These are phyloP conservation scores for Cataglyphis livida DNA, from an alignment of 2,888 invertebrate species.

Conservation along the genomic window DNA sequence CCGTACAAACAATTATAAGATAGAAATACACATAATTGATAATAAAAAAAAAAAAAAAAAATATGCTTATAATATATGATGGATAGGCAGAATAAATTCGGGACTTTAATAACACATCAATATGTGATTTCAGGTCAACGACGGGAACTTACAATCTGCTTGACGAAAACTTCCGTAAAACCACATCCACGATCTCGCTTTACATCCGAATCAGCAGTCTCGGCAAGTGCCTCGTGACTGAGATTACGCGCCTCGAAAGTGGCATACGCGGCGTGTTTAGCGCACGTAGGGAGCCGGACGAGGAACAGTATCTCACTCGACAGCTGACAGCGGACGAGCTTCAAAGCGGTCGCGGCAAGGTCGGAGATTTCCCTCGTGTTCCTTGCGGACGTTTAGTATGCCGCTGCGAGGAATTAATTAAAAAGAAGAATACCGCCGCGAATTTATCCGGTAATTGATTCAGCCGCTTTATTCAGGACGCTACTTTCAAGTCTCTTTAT, in stretches of 20 bases:
- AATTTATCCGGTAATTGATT: constrained; percentile 18
- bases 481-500: not conserved
- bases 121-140: constrained; percentile 72
- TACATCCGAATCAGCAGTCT: constrained; percentile 80
- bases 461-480: not conserved
- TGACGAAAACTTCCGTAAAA: constrained; percentile 67
- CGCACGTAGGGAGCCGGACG: constrained; percentile 76
- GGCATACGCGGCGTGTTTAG: constrained; percentile 68
- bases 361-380: constrained; percentile 58
- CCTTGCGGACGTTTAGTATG: constrained; percentile 61
- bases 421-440: not conserved
- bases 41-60: no score
- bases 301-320: constrained; percentile 75
- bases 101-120: constrained; percentile 9
- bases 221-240: constrained; percentile 79
- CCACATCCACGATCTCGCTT: constrained; percentile 70
- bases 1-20: not conserved
- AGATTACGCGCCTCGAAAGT: constrained; percentile 70
- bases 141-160: constrained; percentile 73
- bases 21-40: not conserved
- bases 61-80: not conserved
- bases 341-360: constrained; percentile 68
- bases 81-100: not conserved
- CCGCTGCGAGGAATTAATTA: constrained; percentile 32
- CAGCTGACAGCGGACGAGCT: constrained; percentile 71